Evolutionary conservation across 1,140 invertebrate genomes (phyloP), one percentile per base, ranked within the genome.

Genomic region (Magallana ariakensis): DNA sequence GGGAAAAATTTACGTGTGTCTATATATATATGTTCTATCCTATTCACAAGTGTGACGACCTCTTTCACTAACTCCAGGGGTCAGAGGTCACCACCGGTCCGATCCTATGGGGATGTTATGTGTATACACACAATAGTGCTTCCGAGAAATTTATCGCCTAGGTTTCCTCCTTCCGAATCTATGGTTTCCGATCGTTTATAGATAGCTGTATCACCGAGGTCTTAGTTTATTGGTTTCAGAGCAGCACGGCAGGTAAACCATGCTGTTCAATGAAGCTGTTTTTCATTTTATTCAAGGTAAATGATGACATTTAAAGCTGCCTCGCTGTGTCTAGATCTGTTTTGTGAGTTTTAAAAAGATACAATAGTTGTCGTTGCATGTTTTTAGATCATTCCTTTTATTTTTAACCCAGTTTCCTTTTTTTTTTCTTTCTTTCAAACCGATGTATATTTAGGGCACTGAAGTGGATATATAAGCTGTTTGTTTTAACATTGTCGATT

Each of bases 141-240:
- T 75, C 66, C 66, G 66, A 75, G 22, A 75, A 19, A 75, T 75
- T 75, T 75, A 75, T 75, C 66, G 66, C 66, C 15, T 13, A 26
- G 22, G 1, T 75, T 75, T 75, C 66, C 66, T 75, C 22, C 66
- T 75, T 75, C 66, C 66, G 26, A 75, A 13, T 33, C 10, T 13
- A 26, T 26, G 22, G 66, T 75, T 75, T 75, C 66, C 66, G 66
- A 75, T 26, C 22, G 33, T 6, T 26, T 19, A 15, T 26, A 75
- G 66, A 46, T 46, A 46, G 33, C 33, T 46, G 33, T 46, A 46
- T 19, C 58, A 16, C 16, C 26, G 22, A 75, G 66, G 22, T 26
- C 8, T 75, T 8, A 13, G 22, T 75, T 5, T 46, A 26, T 75
- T 13, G 22, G 66, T 26, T 75, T 26, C 66, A 75, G 66, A n/a